A percentile compares a stretch with the other conserved stretches of the same genome.
Conservation (phyloP, 2,113 vertebrate genomes). For the Ophiodon elongatus region DNA sequence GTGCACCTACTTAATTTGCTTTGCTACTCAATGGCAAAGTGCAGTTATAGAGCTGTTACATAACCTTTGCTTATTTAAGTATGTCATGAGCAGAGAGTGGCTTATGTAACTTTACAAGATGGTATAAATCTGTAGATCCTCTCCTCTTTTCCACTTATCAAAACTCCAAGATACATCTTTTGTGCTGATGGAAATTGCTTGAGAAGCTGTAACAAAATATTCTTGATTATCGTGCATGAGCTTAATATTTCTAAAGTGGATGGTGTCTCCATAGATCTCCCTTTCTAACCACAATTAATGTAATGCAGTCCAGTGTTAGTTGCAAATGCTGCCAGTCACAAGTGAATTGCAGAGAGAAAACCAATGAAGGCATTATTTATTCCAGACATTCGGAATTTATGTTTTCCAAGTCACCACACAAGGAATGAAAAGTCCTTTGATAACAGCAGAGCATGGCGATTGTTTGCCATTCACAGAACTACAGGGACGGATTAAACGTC, state of each 20-base stretch:
- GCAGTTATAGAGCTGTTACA: constrained; percentile 79
- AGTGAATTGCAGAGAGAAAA: constrained; percentile 25
- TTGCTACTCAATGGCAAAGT: constrained; percentile 77
- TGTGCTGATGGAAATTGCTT: constrained; percentile 67
- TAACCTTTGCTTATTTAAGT: constrained; percentile 86
- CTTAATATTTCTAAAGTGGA: constrained; percentile 63
- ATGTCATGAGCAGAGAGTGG: constrained; percentile 83
- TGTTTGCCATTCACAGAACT: constrained; percentile 47
- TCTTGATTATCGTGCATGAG: constrained; percentile 61
- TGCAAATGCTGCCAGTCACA: constrained; percentile 46
- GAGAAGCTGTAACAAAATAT: constrained; percentile 52
- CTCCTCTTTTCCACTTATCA: constrained; percentile 70
- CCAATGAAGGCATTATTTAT: constrained; percentile 38
- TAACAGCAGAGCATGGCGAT: constrained; percentile 42
- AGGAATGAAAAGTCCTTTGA: constrained; percentile 43
- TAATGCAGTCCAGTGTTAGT: constrained; percentile 19
- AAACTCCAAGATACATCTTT: constrained; percentile 72
- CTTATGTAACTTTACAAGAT: constrained; percentile 86
- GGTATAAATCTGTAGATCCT: constrained; percentile 77
- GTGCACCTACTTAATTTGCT: constrained; percentile 82
- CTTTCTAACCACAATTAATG: constrained; percentile 40
- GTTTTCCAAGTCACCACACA: constrained; percentile 42
- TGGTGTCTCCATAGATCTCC: constrained; percentile 31
- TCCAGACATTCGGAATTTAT: constrained; percentile 58
- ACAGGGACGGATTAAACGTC: constrained; percentile 29